Percentiles rank a stretch among this genome's conserved stretches.
phyloP scores from a whole-genome alignment of 2,888 invertebrate genomes.

The Lepidocyrtoides sp. region DNA sequence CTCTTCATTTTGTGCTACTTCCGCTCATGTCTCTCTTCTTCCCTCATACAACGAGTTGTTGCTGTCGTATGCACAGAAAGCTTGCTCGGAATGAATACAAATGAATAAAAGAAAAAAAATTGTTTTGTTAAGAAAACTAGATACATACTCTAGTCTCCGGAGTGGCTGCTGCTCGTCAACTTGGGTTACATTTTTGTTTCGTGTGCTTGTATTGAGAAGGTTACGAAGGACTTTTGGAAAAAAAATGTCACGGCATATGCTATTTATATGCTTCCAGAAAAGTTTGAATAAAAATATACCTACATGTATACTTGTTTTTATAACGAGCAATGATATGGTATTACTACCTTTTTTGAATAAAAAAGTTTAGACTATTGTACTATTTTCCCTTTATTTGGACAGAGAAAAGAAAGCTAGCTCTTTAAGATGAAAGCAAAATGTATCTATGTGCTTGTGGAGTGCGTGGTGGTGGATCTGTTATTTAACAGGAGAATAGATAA shows the following conservation, averaged over 20 bases:
- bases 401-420: background rate
- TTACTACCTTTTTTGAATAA: background rate
- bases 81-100: constrained; percentile 65
- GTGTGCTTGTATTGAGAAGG: constrained; percentile 24
- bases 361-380: constrained; percentile 25
- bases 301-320: too few species aligned
- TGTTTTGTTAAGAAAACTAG: constrained; percentile 23
- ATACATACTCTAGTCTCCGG: constrained; percentile 6
- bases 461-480: background rate
- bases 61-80: constrained; percentile 46
- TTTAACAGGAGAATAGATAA: background rate
- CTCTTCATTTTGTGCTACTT: background rate
- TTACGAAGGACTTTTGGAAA: background rate
- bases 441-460: background rate
- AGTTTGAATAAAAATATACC: background rate
- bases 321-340: constrained; percentile 1
- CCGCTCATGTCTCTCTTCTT: constrained; percentile 1
- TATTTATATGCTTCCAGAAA: background rate
- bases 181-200: background rate
- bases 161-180: constrained; percentile 45
- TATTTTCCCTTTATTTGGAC: background rate
- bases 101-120: constrained; percentile 32
- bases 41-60: background rate
- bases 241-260: constrained; percentile 1
- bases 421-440: constrained; percentile 5